Base-by-base conservation (phyloP, 2,113 vertebrate genomes). In the Hypanus sabinus region DNA sequence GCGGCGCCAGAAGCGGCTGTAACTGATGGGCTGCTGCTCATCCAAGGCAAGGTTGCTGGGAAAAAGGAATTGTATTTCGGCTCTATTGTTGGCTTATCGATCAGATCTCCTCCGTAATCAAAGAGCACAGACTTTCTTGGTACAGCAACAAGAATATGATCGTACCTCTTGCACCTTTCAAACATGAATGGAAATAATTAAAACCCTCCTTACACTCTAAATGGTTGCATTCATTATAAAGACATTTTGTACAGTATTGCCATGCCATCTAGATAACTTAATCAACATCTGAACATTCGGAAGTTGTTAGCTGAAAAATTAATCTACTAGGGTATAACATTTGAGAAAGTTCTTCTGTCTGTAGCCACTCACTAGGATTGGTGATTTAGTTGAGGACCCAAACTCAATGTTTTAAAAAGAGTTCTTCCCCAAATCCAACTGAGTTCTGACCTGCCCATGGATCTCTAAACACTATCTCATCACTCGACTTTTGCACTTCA, bases 111-210 rank as follows among this genome's bases (percentile, higher is more conserved):
- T 0, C 97, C 97, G 0, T 97, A 98, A 76, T 98, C 97, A 0
- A 98, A 98, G 0, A 98, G 96, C 94, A 97, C 95, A 0, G 98
- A 98, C 46, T 98, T 97, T 94, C 94, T 96, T 30, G 97, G 94
- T 94, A 98, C 97, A 0, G 98, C 98, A 0, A 98, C 57, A 0
- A 97, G 97, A 80, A 97, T 81, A 12, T 96, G 97, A 94, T 97
- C 97, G 38, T 98, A 98, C 1, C 94, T 96, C 95, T 96, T 98
- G 95, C 98, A 98, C 97, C 99, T 99, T 30, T 57, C 57, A 10
- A 38, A 88, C 18, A 65, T 90, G 85, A 65, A 3, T 60, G 33
- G 60, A 90, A 65, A 65, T 7, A 33, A 90, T 65, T 65, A 5
- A 90, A 65, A 65, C 57, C 46, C 11, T 60, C 46, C 1, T 24